Evolutionary conservation across 2,888 invertebrate genomes (phyloP), one percentile per base, ranked within the genome.

Genomic region (Omphaloscelis lunosa): DNA sequence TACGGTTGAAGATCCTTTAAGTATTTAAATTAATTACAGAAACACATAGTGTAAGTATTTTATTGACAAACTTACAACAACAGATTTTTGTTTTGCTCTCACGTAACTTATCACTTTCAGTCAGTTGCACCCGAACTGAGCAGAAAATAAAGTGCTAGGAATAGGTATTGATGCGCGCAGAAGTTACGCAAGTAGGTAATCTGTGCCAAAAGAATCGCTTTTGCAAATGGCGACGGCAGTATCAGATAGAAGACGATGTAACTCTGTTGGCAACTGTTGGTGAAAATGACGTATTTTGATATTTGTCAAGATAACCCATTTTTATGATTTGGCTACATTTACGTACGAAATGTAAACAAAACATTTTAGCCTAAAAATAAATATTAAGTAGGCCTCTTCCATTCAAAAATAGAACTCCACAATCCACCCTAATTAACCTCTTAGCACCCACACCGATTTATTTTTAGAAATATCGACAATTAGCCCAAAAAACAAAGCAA

Each of bases 391-490:
- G n/a, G 45, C 58, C 29, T 41, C 39, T n/a, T 58, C 8, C 1
- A 12, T 45, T 56, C 45, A 53, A 80, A 80, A 83, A 83, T 80
- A 83, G 70, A 77, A 63, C 27, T 29, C 27, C 15, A 62, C 17
- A 29, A 45, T 8, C 12, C 61, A 56, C n/a, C 51, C 67, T 83
- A 65, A 74, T 77, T 74, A 80, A 74, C 61, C 51, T 56, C 56
- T 69, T 29, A 39, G 45, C 79, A 72, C 77, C 70, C 63, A 48
- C 29, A 58, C n/a, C 41, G 61, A 69, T 58, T 27, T 86, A 87
- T 77, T 75, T 86, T 77, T 69, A 75, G 72, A 79, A 76, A 73
- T 75, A 86, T 86, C 80, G 81, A 83, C 74, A 87, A 87, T 86
- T 83, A 81, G 59, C 53, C 74, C 27, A 73, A 77, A 72, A 85